These are phyloP conservation scores for Castor canadensis DNA, from an alignment of 2,113 vertebrate species.

Conservation along the genomic window DNA sequence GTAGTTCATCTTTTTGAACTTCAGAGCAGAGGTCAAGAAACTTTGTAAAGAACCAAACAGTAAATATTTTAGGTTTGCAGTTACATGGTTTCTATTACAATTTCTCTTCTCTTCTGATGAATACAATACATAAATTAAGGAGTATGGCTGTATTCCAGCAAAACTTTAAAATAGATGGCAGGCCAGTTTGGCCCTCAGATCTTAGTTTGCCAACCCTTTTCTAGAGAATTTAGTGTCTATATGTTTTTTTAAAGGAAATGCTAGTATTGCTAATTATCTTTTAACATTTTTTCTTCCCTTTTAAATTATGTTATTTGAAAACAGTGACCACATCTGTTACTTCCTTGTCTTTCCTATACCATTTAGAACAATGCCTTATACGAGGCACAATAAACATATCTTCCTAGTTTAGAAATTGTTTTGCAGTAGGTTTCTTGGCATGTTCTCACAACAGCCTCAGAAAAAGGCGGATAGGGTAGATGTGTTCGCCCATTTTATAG, in stretches of 20 bases:
- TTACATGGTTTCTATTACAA: neutral
- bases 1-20: neutral
- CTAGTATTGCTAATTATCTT: neutral
- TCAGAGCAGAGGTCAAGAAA: neutral
- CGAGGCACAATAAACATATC: neutral
- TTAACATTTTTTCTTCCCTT: conserved; percentile 17
- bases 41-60: neutral
- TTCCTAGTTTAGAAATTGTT: neutral
- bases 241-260: neutral
- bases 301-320: conserved; percentile 14
- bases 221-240: conserved; percentile 5
- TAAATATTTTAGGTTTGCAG: neutral
- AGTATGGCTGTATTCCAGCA: neutral
- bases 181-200: neutral
- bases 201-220: neutral
- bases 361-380: neutral
- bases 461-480: neutral
- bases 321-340: neutral
- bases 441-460: neutral
- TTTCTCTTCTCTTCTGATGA: neutral
- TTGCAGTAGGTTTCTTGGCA: neutral
- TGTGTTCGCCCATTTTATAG: neutral
- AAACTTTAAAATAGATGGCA: neutral
- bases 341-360: neutral
- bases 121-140: neutral